These are phyloP conservation scores for Pachydiplax longipennis DNA, from an alignment of 2,888 invertebrate genomes.

Conservation along the genomic window DNA sequence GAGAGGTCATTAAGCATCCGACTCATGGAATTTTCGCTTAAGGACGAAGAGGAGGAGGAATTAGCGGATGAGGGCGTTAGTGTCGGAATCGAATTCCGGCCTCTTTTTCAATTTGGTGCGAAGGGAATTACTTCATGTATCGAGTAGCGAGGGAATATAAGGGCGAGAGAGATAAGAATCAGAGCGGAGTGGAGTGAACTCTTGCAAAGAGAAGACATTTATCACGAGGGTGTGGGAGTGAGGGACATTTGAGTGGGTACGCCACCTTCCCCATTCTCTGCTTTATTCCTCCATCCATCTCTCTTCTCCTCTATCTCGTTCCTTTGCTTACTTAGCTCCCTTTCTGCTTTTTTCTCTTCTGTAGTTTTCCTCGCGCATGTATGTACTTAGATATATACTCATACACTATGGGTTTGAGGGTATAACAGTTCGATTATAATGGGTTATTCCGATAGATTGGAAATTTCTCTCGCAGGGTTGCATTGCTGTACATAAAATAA, in stretches of 20 bases:
- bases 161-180: constrained; percentile 20
- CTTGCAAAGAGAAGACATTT: constrained; percentile 27
- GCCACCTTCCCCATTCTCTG: neutral
- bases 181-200: neutral
- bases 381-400: too few relatives aligned
- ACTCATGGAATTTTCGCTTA: neutral
- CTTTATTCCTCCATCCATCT: neutral
- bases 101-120: neutral
- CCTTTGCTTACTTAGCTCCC: neutral
- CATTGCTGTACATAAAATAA: too few relatives aligned
- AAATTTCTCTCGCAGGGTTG: too few relatives aligned
- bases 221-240: neutral
- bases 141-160: neutral
- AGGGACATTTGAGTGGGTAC: constrained; percentile 22
- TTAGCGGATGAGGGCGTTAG: neutral
- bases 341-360: neutral
- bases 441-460: too few relatives aligned
- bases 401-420: too few relatives aligned
- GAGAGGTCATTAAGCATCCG: neutral
- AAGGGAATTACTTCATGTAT: constrained; percentile 19
- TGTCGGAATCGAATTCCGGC: neutral
- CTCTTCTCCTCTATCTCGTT: neutral
- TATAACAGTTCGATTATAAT: too few relatives aligned
- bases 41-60: neutral
- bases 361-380: too few relatives aligned